Percentiles rank a stretch among this genome's conserved stretches.
Conservation (phyloP, 2,888 invertebrate genomes). For the Lomographa bimaculata region DNA sequence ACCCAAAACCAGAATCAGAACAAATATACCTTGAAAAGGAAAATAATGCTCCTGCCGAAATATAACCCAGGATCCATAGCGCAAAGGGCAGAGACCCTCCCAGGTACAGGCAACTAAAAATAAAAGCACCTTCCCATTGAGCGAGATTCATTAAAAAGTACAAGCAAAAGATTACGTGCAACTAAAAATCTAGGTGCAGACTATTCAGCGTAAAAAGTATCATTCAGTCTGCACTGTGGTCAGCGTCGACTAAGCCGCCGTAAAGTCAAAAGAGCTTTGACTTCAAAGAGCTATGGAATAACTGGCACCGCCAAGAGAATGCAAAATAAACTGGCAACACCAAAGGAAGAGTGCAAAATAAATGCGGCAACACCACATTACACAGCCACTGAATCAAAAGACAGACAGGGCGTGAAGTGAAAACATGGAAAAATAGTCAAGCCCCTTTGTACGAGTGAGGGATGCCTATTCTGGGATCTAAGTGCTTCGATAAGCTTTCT, state of each 20-base stretch:
- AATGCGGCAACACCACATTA: constrained; percentile 78
- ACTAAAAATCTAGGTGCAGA: constrained; percentile 43
- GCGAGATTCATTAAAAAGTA: constrained; percentile 11
- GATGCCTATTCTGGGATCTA: constrained; percentile 71
- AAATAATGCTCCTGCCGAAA: too few relatives aligned
- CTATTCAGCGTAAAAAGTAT: constrained; percentile 68
- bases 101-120: too few relatives aligned
- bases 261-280: constrained; percentile 77
- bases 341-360: constrained; percentile 76
- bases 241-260: constrained; percentile 61
- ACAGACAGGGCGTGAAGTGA: constrained; percentile 78
- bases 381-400: constrained; percentile 81
- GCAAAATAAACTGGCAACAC: constrained; percentile 69
- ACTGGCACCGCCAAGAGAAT: constrained; percentile 73
- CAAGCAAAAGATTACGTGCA: constrained; percentile 20
- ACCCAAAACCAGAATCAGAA: too few relatives aligned
- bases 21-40: too few relatives aligned
- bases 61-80: too few relatives aligned
- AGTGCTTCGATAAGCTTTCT: constrained; percentile 15
- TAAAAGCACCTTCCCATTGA: background rate
- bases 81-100: too few relatives aligned
- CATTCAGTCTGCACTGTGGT: constrained; percentile 69
- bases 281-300: constrained; percentile 76
- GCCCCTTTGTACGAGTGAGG: constrained; percentile 51
- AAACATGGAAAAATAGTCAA: constrained; percentile 79